A percentile compares a stretch with the other conserved stretches of the same genome.
Conservation (phyloP, 2,113 vertebrate genomes). For the Nyctereutes procyonoides region DNA sequence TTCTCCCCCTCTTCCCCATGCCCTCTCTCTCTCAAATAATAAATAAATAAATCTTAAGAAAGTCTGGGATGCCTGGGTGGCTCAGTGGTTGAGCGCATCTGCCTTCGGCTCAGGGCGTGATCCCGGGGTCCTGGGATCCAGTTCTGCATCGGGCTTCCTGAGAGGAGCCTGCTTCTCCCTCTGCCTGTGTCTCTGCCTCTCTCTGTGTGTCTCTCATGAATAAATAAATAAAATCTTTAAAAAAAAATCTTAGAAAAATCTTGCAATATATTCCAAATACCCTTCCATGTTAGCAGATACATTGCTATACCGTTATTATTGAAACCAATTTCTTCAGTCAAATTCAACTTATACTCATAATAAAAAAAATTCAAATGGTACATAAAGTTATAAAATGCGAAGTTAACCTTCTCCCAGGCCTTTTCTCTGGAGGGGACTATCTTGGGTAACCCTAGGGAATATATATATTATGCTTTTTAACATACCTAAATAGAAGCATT, state of each 20-base stretch:
- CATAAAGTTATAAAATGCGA: not conserved
- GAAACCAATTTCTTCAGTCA: slow-evolving; percentile 18
- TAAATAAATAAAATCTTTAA: too few species aligned
- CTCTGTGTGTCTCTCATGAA: too few species aligned
- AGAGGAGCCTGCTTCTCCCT: too few species aligned
- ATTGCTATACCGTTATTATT: not conserved
- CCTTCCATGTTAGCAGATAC: not conserved
- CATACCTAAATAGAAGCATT: not conserved
- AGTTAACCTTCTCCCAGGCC: not conserved
- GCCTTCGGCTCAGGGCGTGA: too few species aligned
- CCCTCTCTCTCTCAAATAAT: not conserved
- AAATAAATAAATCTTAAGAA: not conserved
- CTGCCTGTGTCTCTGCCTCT: too few species aligned
- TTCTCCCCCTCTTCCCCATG: not conserved
- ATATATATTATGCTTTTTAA: not conserved
- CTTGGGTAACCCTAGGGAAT: not conserved
- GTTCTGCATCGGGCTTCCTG: too few species aligned
- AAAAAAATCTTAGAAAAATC: not conserved
- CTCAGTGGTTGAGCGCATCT: too few species aligned
- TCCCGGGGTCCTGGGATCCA: too few species aligned
- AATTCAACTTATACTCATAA: not conserved
- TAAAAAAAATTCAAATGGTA: slow-evolving; percentile 14
- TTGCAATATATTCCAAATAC: not conserved
- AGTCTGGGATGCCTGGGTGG: too few species aligned
- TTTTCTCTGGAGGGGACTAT: not conserved